These are phyloP conservation scores for Micromesistius poutassou DNA, from an alignment of 2,797 vertebrate species.

Conservation along the genomic window DNA sequence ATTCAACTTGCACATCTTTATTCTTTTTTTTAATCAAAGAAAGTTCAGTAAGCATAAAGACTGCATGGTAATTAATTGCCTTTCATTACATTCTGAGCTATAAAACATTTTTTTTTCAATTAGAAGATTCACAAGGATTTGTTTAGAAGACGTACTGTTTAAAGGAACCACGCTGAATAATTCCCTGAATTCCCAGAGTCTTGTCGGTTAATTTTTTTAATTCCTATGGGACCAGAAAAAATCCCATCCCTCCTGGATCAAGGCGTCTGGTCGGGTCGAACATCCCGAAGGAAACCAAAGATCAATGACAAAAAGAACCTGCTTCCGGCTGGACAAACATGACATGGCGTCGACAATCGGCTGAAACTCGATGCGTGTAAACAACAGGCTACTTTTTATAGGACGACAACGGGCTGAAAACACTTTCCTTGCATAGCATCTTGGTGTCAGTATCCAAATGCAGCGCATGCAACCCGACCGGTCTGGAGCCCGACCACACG, in stretches of 20 bases:
- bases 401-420: constrained; percentile 25
- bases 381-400: constrained; percentile 27
- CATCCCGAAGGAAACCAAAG: constrained; percentile 23
- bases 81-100: constrained; percentile 83
- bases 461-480: constrained; percentile 45
- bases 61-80: constrained; percentile 79
- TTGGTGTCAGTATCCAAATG: constrained; percentile 36
- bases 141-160: constrained; percentile 72
- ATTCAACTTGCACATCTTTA: constrained; percentile 73
- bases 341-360: constrained; percentile 36
- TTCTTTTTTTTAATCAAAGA: constrained; percentile 76
- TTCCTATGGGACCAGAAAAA: constrained; percentile 19
- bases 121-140: constrained; percentile 76
- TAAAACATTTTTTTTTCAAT: constrained; percentile 75
- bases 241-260: constrained; percentile 11
- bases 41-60: constrained; percentile 81
- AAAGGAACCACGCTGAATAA: constrained; percentile 75
- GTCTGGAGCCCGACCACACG: not conserved
- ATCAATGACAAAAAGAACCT: constrained; percentile 23
- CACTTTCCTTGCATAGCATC: constrained; percentile 42
- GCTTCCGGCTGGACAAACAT: constrained; percentile 30
- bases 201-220: not conserved
- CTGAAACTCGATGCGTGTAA: constrained; percentile 37
- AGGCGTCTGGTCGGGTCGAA: not conserved
- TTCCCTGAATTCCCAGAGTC: constrained; percentile 83